These are phyloP conservation scores for Sphyrna mokarran DNA, from an alignment of 2,113 vertebrate species.

Conservation along the genomic window DNA sequence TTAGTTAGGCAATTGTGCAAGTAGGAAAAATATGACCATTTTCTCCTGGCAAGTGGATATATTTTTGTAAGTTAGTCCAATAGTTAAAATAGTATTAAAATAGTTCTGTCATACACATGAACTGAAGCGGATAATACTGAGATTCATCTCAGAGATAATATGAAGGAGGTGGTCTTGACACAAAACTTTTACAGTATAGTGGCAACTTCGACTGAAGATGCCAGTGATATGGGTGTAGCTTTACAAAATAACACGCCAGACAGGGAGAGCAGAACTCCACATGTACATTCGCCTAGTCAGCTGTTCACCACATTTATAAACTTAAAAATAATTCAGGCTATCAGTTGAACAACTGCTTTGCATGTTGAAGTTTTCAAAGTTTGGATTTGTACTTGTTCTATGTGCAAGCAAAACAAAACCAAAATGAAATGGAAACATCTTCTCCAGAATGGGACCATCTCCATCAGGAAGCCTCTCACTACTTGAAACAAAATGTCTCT, in stretches of 20 bases:
- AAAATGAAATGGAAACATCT: background rate
- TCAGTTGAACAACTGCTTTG: background rate
- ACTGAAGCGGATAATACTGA: background rate
- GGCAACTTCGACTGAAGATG: background rate
- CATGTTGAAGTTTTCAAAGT: background rate
- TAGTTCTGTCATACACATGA: background rate
- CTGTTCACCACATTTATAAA: background rate
- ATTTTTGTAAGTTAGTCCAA: background rate
- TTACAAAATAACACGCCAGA: background rate
- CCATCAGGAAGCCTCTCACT: background rate
- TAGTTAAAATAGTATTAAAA: background rate
- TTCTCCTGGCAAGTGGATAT: background rate
- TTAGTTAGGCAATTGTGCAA: background rate
- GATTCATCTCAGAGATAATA: background rate
- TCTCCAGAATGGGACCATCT: background rate
- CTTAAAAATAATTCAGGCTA: background rate
- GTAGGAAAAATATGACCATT: background rate
- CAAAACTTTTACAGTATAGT: background rate
- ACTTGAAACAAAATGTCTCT: no score
- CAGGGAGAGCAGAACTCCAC: background rate
- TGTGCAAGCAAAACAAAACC: background rate
- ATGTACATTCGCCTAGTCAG: background rate
- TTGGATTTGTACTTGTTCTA: background rate
- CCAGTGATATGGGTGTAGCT: background rate
- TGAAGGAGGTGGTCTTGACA: background rate